A percentile compares a stretch with the other conserved stretches of the same genome.
Evolutionary conservation across 2,113 vertebrate species (phyloP).

Genomic region (Mirza zaza): DNA sequence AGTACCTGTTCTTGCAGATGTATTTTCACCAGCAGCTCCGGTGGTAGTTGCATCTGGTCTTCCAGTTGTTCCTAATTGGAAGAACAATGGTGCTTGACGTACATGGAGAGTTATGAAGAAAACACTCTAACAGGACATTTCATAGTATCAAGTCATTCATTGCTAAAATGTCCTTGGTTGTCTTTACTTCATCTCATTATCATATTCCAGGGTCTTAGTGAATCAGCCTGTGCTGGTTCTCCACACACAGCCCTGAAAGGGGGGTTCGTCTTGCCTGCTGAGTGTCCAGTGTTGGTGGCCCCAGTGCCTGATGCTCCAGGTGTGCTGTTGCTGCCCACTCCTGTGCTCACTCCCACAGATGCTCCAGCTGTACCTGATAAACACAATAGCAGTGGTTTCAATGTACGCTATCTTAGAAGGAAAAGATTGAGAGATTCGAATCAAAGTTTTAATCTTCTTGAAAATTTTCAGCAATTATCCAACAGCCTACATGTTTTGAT

Average conservation of each 20-base stretch:
- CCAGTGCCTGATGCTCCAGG: no score
- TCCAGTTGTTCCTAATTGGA: neutral
- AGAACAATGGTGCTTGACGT: neutral
- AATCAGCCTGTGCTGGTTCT: neutral
- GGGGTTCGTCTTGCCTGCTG: neutral
- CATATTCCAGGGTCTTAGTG: no score
- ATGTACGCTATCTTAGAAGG: neutral
- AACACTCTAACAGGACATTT: neutral
- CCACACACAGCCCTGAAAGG: no score
- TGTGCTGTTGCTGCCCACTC: neutral
- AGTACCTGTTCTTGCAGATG: neutral
- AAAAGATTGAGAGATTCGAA: neutral
- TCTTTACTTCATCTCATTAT: neutral
- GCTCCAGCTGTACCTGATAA: neutral
- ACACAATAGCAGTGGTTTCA: neutral
- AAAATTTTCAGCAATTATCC: neutral
- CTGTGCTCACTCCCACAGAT: rapidly evolving
- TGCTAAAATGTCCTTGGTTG: neutral
- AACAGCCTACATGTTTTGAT: neutral
- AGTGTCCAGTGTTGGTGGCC: neutral
- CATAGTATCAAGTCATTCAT: rapidly evolving
- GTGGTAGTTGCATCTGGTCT: neutral
- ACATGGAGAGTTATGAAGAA: neutral
- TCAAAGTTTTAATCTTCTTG: neutral
- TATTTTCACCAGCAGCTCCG: neutral